Evolutionary conservation across 2,113 vertebrate genomes (phyloP).

Genomic region (Rhinoderma darwinii): DNA sequence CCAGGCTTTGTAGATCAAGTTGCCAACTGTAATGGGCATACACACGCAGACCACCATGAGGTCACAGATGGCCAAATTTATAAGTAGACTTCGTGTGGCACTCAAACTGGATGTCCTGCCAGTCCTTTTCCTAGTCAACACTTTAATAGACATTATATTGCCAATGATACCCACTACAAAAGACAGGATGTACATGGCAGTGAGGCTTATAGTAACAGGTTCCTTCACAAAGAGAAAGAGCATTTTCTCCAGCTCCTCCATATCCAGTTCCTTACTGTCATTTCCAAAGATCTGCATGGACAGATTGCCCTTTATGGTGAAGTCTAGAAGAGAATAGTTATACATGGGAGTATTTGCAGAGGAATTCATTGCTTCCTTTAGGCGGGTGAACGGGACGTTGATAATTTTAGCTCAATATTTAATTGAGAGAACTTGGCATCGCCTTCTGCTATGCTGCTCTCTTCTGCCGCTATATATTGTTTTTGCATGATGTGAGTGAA

Average conservation of each 20-base stretch:
- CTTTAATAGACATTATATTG: slow-evolving; percentile 85
- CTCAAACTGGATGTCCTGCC: slow-evolving; percentile 77
- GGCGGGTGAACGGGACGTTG: background rate
- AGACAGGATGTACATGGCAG: slow-evolving; percentile 82
- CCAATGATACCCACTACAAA: slow-evolving; percentile 86
- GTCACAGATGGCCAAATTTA: slow-evolving; percentile 89
- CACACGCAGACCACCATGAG: slow-evolving; percentile 90
- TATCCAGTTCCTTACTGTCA: slow-evolving; percentile 65
- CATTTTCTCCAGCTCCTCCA: slow-evolving; percentile 79
- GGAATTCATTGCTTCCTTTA: slow-evolving; percentile 69
- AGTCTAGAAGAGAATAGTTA: slow-evolving; percentile 56
- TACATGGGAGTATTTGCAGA: background rate
- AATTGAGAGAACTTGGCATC: slow-evolving; percentile 46
- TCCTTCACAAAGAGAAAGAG: slow-evolving; percentile 83
- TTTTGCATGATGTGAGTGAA: slow-evolving; percentile 44
- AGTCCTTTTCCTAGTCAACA: slow-evolving; percentile 78
- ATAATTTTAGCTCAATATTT: slow-evolving; percentile 45
- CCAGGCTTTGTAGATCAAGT: slow-evolving; percentile 88
- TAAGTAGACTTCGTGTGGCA: slow-evolving; percentile 84
- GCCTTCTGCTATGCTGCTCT: slow-evolving; percentile 9
- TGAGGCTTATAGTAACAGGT: slow-evolving; percentile 84
- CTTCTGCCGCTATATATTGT: slow-evolving; percentile 1
- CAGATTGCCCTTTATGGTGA: slow-evolving; percentile 62
- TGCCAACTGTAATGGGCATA: slow-evolving; percentile 89
- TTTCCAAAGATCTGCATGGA: slow-evolving; percentile 65